phyloP scores from a whole-genome alignment of 2,113 vertebrate species.

The Lucifuga dentata region DNA sequence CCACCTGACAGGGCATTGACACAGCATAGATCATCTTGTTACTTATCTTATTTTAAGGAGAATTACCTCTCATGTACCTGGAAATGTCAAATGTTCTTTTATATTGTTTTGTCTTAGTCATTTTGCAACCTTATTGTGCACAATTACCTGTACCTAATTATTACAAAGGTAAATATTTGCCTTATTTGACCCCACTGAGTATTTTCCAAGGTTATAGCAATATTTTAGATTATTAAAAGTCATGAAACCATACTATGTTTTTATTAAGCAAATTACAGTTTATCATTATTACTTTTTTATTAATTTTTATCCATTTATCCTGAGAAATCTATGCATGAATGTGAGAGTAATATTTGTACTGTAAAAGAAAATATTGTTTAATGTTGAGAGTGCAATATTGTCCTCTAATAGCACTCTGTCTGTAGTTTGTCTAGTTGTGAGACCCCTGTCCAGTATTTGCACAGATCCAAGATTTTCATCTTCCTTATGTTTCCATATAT shows the following conservation, averaged over 20 bases:
- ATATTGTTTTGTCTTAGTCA: constrained; percentile 53
- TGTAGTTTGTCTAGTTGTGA: constrained; percentile 38
- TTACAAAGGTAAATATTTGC: constrained; percentile 47
- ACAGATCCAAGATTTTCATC: constrained; percentile 42
- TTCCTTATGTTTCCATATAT: constrained; percentile 42
- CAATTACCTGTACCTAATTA: constrained; percentile 22
- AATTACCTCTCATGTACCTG: constrained; percentile 15
- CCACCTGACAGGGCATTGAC: constrained; percentile 41
- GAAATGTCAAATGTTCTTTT: constrained; percentile 45
- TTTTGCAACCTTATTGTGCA: neutral
- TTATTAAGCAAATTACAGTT: constrained; percentile 50
- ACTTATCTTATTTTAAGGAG: neutral
- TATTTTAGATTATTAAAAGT: constrained; percentile 53
- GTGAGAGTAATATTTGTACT: constrained; percentile 56
- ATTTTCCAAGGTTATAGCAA: constrained; percentile 54
- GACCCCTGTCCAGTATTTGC: constrained; percentile 58
- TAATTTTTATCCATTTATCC: constrained; percentile 57
- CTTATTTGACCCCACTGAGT: constrained; percentile 68
- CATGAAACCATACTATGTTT: constrained; percentile 54
- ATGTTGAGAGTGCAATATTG: constrained; percentile 69
- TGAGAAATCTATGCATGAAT: constrained; percentile 74
- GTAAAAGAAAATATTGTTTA: constrained; percentile 37
- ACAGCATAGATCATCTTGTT: constrained; percentile 25
- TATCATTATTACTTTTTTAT: constrained; percentile 41
- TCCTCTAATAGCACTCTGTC: constrained; percentile 46